Evolutionary conservation across 2,113 vertebrate species (phyloP).

Genomic region (Vireo altiloquus): DNA sequence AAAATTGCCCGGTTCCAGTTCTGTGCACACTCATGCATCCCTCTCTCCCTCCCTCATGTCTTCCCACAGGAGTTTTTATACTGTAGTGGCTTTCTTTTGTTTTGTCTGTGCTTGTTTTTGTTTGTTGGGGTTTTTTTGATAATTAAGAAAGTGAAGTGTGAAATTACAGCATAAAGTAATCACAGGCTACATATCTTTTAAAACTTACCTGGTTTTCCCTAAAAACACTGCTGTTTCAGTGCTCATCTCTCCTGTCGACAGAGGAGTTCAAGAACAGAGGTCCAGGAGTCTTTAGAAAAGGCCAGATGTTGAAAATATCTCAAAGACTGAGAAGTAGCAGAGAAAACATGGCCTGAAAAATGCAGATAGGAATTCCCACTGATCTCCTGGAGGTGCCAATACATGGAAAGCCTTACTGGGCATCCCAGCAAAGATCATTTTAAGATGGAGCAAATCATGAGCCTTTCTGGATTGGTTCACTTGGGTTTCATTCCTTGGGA

Average conservation of each 20-base stretch:
- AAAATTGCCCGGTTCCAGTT: rapidly evolving
- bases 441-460: background rate
- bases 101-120: background rate
- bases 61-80: background rate
- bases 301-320: background rate
- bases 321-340: background rate
- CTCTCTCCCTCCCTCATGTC: background rate
- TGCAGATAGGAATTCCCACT: background rate
- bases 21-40: rapidly evolving
- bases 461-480: background rate
- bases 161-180: background rate
- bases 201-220: background rate
- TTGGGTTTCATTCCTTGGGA: background rate
- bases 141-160: background rate
- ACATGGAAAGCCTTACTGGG: background rate
- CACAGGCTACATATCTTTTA: background rate
- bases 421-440: background rate
- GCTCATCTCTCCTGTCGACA: background rate
- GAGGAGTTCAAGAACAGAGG: background rate
- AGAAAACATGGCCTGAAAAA: background rate
- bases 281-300: background rate
- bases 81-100: background rate
- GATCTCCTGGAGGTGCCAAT: background rate
- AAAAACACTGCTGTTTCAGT: background rate
- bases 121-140: background rate